Evolutionary conservation across 2,888 invertebrate species (phyloP).

Genomic region (Chymomyza caudatula): DNA sequence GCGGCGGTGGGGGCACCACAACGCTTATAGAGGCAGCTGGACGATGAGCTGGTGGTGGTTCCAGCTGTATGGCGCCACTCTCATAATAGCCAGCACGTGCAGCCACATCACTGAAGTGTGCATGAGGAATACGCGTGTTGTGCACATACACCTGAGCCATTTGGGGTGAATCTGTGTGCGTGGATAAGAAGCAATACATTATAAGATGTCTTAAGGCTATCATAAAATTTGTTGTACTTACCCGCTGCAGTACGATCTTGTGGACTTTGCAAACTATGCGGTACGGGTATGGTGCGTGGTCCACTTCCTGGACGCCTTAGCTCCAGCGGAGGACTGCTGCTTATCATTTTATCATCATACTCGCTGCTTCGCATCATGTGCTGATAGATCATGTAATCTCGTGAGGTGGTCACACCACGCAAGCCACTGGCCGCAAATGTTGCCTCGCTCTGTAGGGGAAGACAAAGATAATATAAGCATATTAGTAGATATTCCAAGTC

Average conservation of each 20-base stretch:
- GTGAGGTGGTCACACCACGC: constrained; percentile 56
- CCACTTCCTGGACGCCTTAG: constrained; percentile 82
- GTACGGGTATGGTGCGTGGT: constrained; percentile 82
- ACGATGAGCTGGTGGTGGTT: constrained; percentile 82
- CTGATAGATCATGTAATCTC: constrained; percentile 76
- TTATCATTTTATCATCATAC: constrained; percentile 80
- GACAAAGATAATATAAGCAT: constrained; percentile 5
- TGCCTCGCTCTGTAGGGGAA: constrained; percentile 79
- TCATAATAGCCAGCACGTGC: constrained; percentile 80
- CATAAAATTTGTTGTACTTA: constrained; percentile 48
- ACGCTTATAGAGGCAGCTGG: constrained; percentile 77
- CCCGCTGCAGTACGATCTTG: constrained; percentile 83
- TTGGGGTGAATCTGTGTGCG: constrained; percentile 82
- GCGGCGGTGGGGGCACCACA: constrained; percentile 74
- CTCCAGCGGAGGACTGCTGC: constrained; percentile 86
- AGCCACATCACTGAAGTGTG: constrained; percentile 77
- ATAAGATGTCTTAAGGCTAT: background rate
- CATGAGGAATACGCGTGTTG: constrained; percentile 79
- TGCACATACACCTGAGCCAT: constrained; percentile 83
- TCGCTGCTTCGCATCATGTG: constrained; percentile 78
- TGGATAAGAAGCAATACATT: background rate
- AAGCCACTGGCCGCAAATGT: constrained; percentile 77
- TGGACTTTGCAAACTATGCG: constrained; percentile 84
- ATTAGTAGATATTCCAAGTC: background rate
- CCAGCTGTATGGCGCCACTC: constrained; percentile 76